Conservation (phyloP, 2,797 vertebrate genomes). For the Myotis pilosus region DNA sequence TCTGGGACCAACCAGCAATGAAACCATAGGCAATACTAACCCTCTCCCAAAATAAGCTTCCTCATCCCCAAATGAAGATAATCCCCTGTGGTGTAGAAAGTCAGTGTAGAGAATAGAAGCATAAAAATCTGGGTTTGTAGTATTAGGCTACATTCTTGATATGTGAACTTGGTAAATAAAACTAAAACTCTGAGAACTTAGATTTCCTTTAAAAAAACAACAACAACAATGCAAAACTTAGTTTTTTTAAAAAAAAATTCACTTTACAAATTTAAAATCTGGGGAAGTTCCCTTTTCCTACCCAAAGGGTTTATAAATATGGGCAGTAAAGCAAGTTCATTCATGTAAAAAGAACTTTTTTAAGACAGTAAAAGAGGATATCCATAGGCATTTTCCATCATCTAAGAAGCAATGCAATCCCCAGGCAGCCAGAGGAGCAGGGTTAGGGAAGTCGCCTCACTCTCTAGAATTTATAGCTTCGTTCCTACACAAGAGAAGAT, state of each 20-base stretch:
- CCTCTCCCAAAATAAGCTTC: neutral
- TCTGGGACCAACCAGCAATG: neutral
- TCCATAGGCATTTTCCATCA: neutral
- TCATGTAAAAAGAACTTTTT: constrained; percentile 12
- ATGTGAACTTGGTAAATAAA: neutral
- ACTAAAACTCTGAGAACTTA: neutral
- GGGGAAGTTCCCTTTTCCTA: neutral
- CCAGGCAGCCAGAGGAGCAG: neutral
- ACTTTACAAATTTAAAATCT: constrained; percentile 32
- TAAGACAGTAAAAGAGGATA: neutral
- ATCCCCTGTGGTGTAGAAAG: neutral
- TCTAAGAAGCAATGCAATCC: neutral
- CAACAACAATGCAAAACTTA: neutral
- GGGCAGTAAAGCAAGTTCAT: neutral
- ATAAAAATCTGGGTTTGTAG: neutral
- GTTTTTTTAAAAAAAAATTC: neutral
- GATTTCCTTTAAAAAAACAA: neutral
- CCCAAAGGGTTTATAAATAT: neutral
- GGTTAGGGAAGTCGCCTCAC: neutral
- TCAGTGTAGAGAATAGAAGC: neutral
- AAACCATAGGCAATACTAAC: neutral
- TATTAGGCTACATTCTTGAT: neutral
- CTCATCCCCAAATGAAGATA: neutral
- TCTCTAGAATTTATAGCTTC: constrained; percentile 1
- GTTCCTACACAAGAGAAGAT: neutral